Percentiles rank a stretch among this genome's conserved stretches.
Evolutionary conservation across 2,113 vertebrate genomes (phyloP).

Genomic region (Lepisosteus oculatus): DNA sequence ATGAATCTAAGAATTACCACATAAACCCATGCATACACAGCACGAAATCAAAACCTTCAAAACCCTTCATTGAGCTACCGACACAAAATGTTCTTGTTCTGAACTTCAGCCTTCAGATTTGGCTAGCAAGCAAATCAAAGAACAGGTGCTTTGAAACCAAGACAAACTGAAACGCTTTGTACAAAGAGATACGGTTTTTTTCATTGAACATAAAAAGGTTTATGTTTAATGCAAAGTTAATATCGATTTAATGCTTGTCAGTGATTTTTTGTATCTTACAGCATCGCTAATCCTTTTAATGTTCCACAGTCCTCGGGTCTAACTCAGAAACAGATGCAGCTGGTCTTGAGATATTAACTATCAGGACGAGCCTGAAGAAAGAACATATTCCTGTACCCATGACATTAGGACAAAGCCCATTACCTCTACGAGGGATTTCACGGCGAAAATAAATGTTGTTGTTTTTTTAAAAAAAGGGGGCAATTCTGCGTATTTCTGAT

Average conservation of each 20-base stretch:
- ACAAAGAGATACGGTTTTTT: constrained; percentile 42
- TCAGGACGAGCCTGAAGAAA: constrained; percentile 2
- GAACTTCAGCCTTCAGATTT: constrained; percentile 3
- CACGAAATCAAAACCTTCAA: neutral
- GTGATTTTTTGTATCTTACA: constrained; percentile 40
- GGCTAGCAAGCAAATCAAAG: constrained; percentile 29
- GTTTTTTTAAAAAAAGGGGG: neutral
- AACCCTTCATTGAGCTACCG: neutral
- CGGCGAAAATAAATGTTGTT: neutral
- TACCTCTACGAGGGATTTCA: neutral
- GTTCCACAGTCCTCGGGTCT: constrained; percentile 46
- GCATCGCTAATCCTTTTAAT: constrained; percentile 58
- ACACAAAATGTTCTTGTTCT: neutral
- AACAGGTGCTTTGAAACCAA: constrained; percentile 65
- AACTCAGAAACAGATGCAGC: constrained; percentile 50
- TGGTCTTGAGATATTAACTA: constrained; percentile 9
- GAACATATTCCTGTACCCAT: constrained; percentile 7
- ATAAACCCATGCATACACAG: neutral
- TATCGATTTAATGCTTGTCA: constrained; percentile 69
- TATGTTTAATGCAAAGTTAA: constrained; percentile 72
- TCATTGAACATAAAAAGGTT: constrained; percentile 42
- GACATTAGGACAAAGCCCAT: constrained; percentile 6
- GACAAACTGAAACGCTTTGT: constrained; percentile 60
- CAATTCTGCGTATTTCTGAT: neutral
- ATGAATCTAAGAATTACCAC: neutral